Base-by-base conservation (phyloP, 2,113 vertebrate species). In the Leptodactylus fuscus region DNA sequence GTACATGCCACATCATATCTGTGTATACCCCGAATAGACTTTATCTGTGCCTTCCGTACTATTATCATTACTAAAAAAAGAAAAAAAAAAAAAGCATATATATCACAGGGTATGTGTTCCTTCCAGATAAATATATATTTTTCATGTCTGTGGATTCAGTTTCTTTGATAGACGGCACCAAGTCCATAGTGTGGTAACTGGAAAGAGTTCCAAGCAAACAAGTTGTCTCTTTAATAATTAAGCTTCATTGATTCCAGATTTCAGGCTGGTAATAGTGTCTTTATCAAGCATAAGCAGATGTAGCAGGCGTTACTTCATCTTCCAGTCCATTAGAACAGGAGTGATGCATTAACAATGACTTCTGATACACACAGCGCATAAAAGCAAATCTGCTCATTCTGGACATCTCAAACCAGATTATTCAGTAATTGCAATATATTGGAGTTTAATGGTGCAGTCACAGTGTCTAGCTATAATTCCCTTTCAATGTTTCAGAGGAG, bases 281-380 rank as follows among this genome's bases (percentile, higher is more conserved):
- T 82, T 82, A 82, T 82, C 81, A 71, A 29, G 16, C 65, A 48
- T 53, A 53, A 15, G 24, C 65, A 82, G 65, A 82, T 71, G 27
- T 48, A n/a, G 27, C 44, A 49, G 4, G 16, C 10, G 34, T 55
- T 58, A 38, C 44, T 58, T 78, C 4, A 38, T 24, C 32, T 58
- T 58, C 22, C 53, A 29, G 27, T 58, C 34, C 80, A 81, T 67
- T 81, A 81, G 41, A 69, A 69, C 20, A 20, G 65, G 12, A 38
- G 22, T 38, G 32, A 82, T 53, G 48, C 18, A 32, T 82, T 71
- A 53, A 71, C 24, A 81, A 82, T 82, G 32, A 69, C 32, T 69
- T 69, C 32, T 69, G 32, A 69, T 69, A 69, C 5, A 65, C 4
- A 65, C 12, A 7, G 60, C 9, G 60, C 27, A 65, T 65, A 32